Evolutionary conservation across 2,113 vertebrate species (phyloP), one percentile per base, ranked within the genome.

Genomic region (Abramis brama): DNA sequence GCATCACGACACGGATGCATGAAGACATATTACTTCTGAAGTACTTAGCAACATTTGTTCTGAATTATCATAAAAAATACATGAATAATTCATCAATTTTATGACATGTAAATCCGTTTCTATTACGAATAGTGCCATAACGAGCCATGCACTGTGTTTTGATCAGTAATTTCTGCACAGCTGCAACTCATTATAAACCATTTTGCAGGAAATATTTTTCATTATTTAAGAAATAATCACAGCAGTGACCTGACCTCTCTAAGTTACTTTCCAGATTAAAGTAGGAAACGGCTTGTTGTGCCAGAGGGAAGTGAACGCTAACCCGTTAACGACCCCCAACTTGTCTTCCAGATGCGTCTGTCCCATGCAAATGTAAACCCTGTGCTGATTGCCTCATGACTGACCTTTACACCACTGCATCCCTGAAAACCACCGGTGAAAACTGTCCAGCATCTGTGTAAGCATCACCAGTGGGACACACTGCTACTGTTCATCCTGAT

Each of bases 261-360:
- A 83, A 89, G 36, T 79, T 77, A 75, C 15, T 81, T 25, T 87
- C 71, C 39, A 87, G 84, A 52, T 82, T 70, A 74, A 77, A 59
- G 73, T 80, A 23, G 19, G 19, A 80, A 86, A 77, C 36, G 57
- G 36, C 17, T 62, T 77, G 47, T 68, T 74, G 45, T 71, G 83
- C 83, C 73, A 84, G 50, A 50, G 25, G 57, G 62, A 87, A 21
- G 52, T 70, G 81, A 21, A 45, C 25, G 86, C 52, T 75, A 68
- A 86, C 47, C 50, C 70, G 30, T 77, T 50, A 62, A 64, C 59
- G 50, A 70, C 60, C 62, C 82, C 57, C 57, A 85, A 86, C 55
- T 55, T 39, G 39, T 86, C 86, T 87, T 86, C 85, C 88, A 87
- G 87, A 87, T 82, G 81, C 57, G 45, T 57, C 47, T 23, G 33